phyloP scores from a whole-genome alignment of 2,113 vertebrate species.

The Quiscalus mexicanus region DNA sequence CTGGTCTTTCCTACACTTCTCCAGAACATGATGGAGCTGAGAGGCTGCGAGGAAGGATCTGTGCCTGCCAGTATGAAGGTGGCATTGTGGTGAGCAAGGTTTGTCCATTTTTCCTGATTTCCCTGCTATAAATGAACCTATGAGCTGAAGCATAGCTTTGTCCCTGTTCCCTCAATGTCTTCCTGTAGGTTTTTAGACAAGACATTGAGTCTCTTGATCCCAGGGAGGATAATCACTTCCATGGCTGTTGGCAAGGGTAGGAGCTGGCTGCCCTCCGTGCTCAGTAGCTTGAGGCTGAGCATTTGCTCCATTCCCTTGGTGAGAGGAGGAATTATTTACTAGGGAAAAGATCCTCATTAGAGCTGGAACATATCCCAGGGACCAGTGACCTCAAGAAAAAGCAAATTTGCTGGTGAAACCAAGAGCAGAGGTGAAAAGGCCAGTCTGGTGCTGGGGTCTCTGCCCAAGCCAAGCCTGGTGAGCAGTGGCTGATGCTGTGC shows the following conservation, averaged over 20 bases:
- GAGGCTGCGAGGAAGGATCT: background rate
- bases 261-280: conserved; percentile 43
- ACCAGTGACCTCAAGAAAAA: conserved; percentile 1
- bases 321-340: conserved; percentile 36
- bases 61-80: background rate
- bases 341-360: conserved; percentile 38
- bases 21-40: background rate
- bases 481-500: background rate
- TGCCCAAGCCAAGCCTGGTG: background rate
- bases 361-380: conserved; percentile 44
- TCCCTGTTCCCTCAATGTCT: background rate
- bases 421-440: conserved; percentile 30
- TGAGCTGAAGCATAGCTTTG: conserved; percentile 30
- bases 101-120: background rate
- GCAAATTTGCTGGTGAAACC: conserved; percentile 39
- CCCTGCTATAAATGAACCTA: background rate
- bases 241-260: conserved; percentile 25
- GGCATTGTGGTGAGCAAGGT: background rate
- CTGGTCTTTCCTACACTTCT: background rate
- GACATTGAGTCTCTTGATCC: conserved; percentile 39
- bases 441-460: background rate
- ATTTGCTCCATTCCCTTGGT: conserved; percentile 40
- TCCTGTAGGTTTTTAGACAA: conserved; percentile 26
- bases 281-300: conserved; percentile 58
- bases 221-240: conserved; percentile 26